These are phyloP conservation scores for Fragum whitleyi DNA, from an alignment of 2,888 invertebrate genomes.

Conservation along the genomic window DNA sequence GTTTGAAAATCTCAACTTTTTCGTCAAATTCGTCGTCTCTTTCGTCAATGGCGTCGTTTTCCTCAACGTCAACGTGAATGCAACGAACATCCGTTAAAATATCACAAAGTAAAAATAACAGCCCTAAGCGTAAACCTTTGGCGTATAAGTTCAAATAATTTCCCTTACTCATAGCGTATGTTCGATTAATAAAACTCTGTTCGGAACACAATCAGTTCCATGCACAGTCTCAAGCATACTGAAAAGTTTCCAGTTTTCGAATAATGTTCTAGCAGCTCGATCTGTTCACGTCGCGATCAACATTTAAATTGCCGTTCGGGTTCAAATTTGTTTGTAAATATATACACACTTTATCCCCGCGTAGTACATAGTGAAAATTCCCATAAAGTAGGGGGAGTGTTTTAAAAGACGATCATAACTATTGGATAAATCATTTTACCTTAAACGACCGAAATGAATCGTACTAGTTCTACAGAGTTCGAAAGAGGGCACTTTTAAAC, in stretches of 20 bases:
- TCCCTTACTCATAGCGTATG: conserved; percentile 19
- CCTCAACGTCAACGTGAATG: not conserved
- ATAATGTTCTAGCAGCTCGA: not conserved
- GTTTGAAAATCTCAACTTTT: conserved; percentile 65
- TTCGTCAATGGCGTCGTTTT: not conserved
- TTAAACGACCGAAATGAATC: conserved; percentile 1
- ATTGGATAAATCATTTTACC: conserved; percentile 25
- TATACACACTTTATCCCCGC: not conserved
- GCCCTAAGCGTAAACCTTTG: conserved; percentile 24
- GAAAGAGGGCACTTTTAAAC: not conserved
- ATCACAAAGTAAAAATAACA: conserved; percentile 8
- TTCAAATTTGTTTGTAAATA: conserved; percentile 25
- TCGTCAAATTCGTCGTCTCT: conserved; percentile 19
- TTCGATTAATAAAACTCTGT: conserved; percentile 9
- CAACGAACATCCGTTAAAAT: conserved; percentile 1
- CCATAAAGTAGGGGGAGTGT: conserved; percentile 15
- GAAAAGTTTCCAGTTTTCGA: not conserved
- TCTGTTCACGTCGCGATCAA: conserved; percentile 1
- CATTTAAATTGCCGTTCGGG: not conserved
- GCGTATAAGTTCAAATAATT: conserved; percentile 4
- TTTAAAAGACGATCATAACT: conserved; percentile 9
- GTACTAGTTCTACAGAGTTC: not conserved
- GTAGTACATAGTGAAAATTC: conserved; percentile 16
- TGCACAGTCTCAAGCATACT: conserved; percentile 3
- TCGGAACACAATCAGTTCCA: not conserved